These are phyloP conservation scores for Halichoerus grypus DNA, from an alignment of 2,113 vertebrate species.

Conservation along the genomic window DNA sequence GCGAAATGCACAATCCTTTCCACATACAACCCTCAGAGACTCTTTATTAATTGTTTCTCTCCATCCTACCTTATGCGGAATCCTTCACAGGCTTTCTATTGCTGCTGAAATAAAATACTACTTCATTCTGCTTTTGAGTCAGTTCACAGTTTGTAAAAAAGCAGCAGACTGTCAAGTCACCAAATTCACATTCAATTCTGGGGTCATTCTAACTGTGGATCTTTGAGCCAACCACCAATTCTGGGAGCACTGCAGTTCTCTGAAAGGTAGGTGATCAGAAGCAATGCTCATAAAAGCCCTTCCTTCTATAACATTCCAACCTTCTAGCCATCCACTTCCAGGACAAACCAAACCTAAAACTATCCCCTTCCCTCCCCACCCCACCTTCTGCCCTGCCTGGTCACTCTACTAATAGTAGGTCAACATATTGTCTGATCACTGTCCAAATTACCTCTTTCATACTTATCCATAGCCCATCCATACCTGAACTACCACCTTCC, in stretches of 20 bases:
- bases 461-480: not conserved
- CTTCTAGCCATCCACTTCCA: not conserved
- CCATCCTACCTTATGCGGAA: not conserved
- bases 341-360: not conserved
- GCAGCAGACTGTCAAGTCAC: not conserved
- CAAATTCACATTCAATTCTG: not conserved
- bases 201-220: not conserved
- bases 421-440: not conserved
- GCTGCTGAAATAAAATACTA: not conserved
- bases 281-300: not conserved
- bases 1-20: not conserved
- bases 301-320: not conserved
- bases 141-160: not conserved
- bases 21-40: not conserved
- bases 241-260: not conserved
- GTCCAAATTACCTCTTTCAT: not conserved
- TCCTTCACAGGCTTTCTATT: not conserved
- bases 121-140: not conserved
- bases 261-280: not conserved
- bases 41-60: not conserved
- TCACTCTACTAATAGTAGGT: not conserved
- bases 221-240: not conserved
- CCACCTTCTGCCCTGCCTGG: rapidly evolving
- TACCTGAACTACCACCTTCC: rapidly evolving
- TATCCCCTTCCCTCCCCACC: not conserved